A percentile compares a stretch with the other conserved stretches of the same genome.
Conservation (phyloP, 2,888 invertebrate genomes). For the Pterostichus madidus region DNA sequence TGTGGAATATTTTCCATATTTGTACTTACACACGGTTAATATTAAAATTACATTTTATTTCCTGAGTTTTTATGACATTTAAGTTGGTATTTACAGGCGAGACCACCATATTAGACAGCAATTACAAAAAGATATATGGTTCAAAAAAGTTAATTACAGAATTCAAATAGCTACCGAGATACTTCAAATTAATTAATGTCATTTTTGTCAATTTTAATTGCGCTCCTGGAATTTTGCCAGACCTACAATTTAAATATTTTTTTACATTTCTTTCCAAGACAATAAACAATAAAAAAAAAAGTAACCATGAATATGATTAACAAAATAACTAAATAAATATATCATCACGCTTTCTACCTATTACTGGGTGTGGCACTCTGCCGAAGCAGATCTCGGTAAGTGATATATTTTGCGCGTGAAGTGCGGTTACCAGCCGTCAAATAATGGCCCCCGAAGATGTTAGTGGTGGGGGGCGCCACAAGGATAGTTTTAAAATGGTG, state of each 20-base stretch:
- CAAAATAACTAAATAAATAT: too few relatives aligned
- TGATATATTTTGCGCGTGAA: too few relatives aligned
- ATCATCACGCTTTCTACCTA: too few relatives aligned
- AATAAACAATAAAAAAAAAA: too few relatives aligned
- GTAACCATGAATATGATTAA: too few relatives aligned
- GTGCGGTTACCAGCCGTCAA: too few relatives aligned
- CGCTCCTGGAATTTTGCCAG: background rate
- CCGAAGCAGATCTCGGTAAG: too few relatives aligned
- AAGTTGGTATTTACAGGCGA: slow-evolving; percentile 24
- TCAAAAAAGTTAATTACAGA: slow-evolving; percentile 12
- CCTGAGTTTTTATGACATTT: slow-evolving; percentile 19
- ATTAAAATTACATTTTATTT: slow-evolving; percentile 25
- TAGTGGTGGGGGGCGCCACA: too few relatives aligned
- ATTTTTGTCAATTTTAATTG: background rate
- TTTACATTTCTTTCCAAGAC: too few relatives aligned
- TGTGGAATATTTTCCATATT: slow-evolving; percentile 39
- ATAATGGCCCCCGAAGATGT: too few relatives aligned
- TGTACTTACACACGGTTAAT: background rate
- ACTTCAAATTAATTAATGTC: background rate
- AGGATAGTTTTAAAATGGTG: too few relatives aligned
- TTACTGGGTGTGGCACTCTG: too few relatives aligned
- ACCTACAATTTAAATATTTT: background rate
- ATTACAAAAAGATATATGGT: background rate
- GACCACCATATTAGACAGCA: slow-evolving; percentile 7
- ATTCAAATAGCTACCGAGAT: slow-evolving; percentile 25